Conservation (phyloP, 2,888 invertebrate species). For the Axea sp. region DNA sequence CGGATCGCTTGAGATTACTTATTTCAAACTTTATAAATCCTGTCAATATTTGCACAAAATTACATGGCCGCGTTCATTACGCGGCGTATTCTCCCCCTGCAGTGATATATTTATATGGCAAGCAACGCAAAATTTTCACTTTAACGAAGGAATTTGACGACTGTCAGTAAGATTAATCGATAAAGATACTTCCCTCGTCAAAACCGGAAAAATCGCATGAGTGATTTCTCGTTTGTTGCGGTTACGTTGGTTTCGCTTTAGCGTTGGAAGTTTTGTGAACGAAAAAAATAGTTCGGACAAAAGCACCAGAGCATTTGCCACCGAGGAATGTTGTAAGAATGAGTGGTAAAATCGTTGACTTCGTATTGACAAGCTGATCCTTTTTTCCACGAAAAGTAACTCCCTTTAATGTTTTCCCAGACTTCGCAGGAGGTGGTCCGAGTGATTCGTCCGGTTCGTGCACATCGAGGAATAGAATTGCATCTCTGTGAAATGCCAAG, state of each 20-base stretch:
- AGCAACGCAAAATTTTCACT: too few relatives aligned
- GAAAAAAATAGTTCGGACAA: conserved; percentile 9
- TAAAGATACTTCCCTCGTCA: background rate
- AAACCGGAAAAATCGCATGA: conserved; percentile 19
- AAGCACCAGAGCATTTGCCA: conserved; percentile 16
- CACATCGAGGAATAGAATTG: conserved; percentile 58
- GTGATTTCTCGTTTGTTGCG: conserved; percentile 15
- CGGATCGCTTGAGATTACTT: too few relatives aligned
- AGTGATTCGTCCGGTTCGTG: conserved; percentile 61
- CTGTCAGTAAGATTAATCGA: background rate
- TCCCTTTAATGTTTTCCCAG: conserved; percentile 54
- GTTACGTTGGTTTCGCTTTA: conserved; percentile 13
- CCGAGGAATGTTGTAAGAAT: conserved; percentile 13
- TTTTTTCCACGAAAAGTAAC: conserved; percentile 32
- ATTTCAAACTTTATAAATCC: too few relatives aligned
- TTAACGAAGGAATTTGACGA: too few relatives aligned
- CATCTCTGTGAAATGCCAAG: conserved; percentile 63
- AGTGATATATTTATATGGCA: too few relatives aligned
- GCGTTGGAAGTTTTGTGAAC: conserved; percentile 15
- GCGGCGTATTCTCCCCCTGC: too few relatives aligned
- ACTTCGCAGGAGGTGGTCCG: conserved; percentile 64
- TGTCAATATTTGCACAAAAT: conserved; percentile 21
- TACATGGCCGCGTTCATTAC: too few relatives aligned
- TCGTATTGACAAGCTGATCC: conserved; percentile 45
- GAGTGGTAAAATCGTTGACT: conserved; percentile 47